Base-by-base conservation (phyloP, 2,888 invertebrate genomes). In the Gymnoscelis rufifasciata region DNA sequence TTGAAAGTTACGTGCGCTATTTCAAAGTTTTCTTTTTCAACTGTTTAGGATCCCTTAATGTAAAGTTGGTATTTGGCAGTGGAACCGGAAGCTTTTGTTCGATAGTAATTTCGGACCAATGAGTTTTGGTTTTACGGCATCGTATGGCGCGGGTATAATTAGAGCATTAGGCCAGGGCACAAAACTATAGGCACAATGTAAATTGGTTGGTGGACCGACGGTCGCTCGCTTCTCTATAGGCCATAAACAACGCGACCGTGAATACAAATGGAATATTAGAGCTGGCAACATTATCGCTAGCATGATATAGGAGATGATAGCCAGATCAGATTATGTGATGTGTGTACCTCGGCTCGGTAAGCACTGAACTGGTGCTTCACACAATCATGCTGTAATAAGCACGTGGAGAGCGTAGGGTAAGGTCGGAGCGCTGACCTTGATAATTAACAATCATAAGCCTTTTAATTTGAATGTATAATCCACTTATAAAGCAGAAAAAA, bases 241-340 rank as follows among this genome's bases (percentile, higher is more conserved):
- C 78, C 70, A 83, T 84, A 84, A 84, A 86, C 83, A 84, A 82
- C 75, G 76, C 77, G 68, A 71, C 75, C 68, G 78, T 82, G 84
- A 84, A 83, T 84, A 84, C 83, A 83, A 83, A 86, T 83, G 77
- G 84, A 78, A 79, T 80, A 84, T 86, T 84, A 86, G 77, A 74
- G 75, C 74, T 66, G 67, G 67, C 68, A 70, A 71, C 71, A 76
- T 76, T 78, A 79, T 78, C 76, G 69, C 70, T 53, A 60, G 63
- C 65, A 59, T 65, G 61, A 62, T 64, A 63, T 73, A 71, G 68
- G 62, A 66, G 61, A 68, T 70, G 67, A 73, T 69, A 63, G 69
- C 53, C 61, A 62, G 64, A 62, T 71, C 66, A 66, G 68, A 70
- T 66, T 60, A 55, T 43, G 35, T 47, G 42, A 33, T 3, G 29